Base-by-base conservation (phyloP, 1,140 invertebrate genomes). In the Acromyrmex charruanus region DNA sequence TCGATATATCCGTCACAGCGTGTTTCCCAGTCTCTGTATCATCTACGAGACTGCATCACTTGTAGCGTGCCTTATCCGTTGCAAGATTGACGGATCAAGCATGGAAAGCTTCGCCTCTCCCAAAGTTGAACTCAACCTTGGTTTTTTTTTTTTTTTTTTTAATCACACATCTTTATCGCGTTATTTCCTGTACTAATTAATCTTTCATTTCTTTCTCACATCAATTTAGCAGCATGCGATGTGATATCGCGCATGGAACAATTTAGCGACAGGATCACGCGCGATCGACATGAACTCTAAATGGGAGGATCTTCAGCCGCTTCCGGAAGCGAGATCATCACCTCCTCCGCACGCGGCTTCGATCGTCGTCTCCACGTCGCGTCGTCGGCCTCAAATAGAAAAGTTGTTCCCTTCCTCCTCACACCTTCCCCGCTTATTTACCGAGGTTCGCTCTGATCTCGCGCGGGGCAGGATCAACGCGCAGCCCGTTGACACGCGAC, bases 261-360 rank as follows among this genome's bases (percentile, higher is more conserved):
- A 55, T 72, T n/a, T 28, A 44, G 18, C 39, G 39, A 16, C 55
- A 31, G 12, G 35, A 72, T 44, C 80, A 59, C 35, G 53, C 68
- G 80, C 12, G 68, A 58, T 72, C 80, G n/a, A 25, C 21, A 49
- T 39, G 49, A 25, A 31, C 49, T 81, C 16, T 81, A 81, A 58
- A 81, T 16, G 49, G 35, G 21, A 39, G 31, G 49, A 69, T 81
- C 39, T 16, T 31, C 44, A 28, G 35, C 10, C 25, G 53, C 69
- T 63, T 84, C 55, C 80, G 58, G 25, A 25, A 61, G 39, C 80
- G 53, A 51, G 80, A 84, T 61, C 80, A 84, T 75, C 80, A 55
- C 14, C 68, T 74, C 18, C 69, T 49, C 18, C 12, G 31, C 51
- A 82, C 16, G 63, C 63, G 53, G 66, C 53, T 82, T 71, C 79